Conservation (phyloP, 2,113 vertebrate species). For the Erythrocercus mccallii region DNA sequence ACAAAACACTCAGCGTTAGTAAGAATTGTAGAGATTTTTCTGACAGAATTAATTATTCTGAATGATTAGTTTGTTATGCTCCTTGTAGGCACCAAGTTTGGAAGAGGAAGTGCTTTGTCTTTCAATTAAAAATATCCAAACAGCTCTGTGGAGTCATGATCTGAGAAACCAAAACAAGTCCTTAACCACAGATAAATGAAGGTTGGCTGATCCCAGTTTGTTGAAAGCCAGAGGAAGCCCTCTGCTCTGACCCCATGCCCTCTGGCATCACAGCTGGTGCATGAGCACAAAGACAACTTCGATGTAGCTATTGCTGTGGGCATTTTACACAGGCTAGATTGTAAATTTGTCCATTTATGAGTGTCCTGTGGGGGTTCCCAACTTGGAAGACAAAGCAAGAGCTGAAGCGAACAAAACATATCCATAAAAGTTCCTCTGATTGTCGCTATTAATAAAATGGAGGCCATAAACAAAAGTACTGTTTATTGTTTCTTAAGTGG, state of each 20-base stretch:
- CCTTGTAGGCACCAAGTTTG: constrained; percentile 52
- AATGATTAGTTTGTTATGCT: constrained; percentile 63
- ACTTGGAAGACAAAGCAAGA: constrained; percentile 56
- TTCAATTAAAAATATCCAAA: constrained; percentile 67
- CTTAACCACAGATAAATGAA: constrained; percentile 62
- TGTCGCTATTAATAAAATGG: constrained; percentile 59
- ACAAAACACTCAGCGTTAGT: constrained; percentile 33
- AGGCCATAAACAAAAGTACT: constrained; percentile 57
- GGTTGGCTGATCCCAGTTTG: constrained; percentile 30
- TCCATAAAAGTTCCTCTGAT: constrained; percentile 60
- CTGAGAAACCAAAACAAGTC: constrained; percentile 67
- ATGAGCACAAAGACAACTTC: constrained; percentile 60
- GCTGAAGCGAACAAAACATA: constrained; percentile 43
- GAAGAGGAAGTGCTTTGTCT: constrained; percentile 70
- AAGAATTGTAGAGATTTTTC: constrained; percentile 63
- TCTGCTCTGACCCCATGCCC: constrained; percentile 54
- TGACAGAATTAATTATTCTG: constrained; percentile 70
- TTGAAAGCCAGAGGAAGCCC: constrained; percentile 44
- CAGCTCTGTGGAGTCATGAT: constrained; percentile 64
- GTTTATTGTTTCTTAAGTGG: constrained; percentile 25
- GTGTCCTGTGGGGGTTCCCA: constrained; percentile 62
- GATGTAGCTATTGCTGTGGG: constrained; percentile 59
- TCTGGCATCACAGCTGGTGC: constrained; percentile 72
- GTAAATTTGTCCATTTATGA: constrained; percentile 74
- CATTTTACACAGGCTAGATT: constrained; percentile 66